Evolutionary conservation across 2,113 vertebrate genomes (phyloP), one percentile per base, ranked within the genome.

Genomic region (Phrynosoma platyrhinos): DNA sequence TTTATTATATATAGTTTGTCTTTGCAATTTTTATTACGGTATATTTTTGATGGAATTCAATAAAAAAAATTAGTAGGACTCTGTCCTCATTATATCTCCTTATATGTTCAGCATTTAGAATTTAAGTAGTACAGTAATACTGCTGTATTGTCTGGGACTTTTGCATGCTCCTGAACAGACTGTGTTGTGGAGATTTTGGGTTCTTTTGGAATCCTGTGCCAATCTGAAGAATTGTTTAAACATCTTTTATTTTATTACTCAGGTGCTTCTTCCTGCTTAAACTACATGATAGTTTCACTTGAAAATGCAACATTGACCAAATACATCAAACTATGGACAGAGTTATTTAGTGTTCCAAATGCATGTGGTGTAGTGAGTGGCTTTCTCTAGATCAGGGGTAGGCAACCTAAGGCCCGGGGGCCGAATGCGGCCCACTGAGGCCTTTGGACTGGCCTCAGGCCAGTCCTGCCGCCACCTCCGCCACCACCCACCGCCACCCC

Each of bases 191-290:
- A 85, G 21, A 55, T 13, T 68, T 20, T 58, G 55, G 23, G 5
- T 78, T 5, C 36, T 78, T n/a, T 68, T 36, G n/a, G 66, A n/a
- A 6, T 80, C 27, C 25, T 81, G 47, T 58, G 23, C 68, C 64
- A 87, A 55, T 53, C 58, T 72, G 66, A 81, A 72, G 3, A n/a
- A 52, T 71, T n/a, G 21, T 72, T 87, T 81, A 58, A 58, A 58
- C 1, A 23, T 4, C 64, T 21, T 25, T 25, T 21, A 25, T 66
- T 25, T 25, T 66, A 3, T 25, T 66, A 20, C 64, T 21, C 64
- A 2, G 6, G 5, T 8, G 25, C 10, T 52, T 75, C n/a, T n/a
- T 32, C 21, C 16, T 66, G 32, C 53, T 47, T 12, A 47, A 68
- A 30, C 36, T 36, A n/a, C 66, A 64, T 53, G n/a, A 18, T 66